phyloP scores from a whole-genome alignment of 2,113 vertebrate species.

The Syngnathus floridae region DNA sequence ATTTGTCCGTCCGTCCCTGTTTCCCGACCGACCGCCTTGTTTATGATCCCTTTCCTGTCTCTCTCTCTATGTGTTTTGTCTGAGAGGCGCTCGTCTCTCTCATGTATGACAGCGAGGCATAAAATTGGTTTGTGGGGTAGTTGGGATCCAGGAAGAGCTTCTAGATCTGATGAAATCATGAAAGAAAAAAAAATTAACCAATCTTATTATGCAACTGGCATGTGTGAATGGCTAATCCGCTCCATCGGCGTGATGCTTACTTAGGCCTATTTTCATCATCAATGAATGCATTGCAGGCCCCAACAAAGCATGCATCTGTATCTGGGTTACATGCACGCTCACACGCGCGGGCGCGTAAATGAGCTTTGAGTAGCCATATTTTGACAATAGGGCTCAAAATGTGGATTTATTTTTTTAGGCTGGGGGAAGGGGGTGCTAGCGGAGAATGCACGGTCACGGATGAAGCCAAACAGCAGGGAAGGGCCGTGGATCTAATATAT shows the following conservation, averaged over 20 bases:
- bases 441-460: conserved; percentile 45
- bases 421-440: conserved; percentile 33
- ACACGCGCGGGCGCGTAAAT: not conserved
- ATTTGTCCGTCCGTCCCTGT: conserved; percentile 37
- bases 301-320: conserved; percentile 9
- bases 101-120: conserved; percentile 42
- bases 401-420: conserved; percentile 17
- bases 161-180: not conserved
- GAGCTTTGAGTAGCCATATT: not conserved
- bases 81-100: conserved; percentile 33
- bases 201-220: conserved; percentile 51
- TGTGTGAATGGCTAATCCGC: conserved; percentile 35
- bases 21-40: conserved; percentile 30
- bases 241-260: conserved; percentile 30
- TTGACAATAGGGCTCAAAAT: conserved; percentile 10
- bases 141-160: not conserved
- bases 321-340: conserved; percentile 10
- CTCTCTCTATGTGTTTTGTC: conserved; percentile 21
- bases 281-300: conserved; percentile 11
- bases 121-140: conserved; percentile 35
- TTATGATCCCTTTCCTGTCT: conserved; percentile 29
- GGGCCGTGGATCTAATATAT: not conserved
- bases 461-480: conserved; percentile 24
- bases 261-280: conserved; percentile 21
- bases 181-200: conserved; percentile 17